Evolutionary conservation across 2,113 vertebrate genomes (phyloP), one percentile per base, ranked within the genome.

Genomic region (Dromaius novaehollandiae): DNA sequence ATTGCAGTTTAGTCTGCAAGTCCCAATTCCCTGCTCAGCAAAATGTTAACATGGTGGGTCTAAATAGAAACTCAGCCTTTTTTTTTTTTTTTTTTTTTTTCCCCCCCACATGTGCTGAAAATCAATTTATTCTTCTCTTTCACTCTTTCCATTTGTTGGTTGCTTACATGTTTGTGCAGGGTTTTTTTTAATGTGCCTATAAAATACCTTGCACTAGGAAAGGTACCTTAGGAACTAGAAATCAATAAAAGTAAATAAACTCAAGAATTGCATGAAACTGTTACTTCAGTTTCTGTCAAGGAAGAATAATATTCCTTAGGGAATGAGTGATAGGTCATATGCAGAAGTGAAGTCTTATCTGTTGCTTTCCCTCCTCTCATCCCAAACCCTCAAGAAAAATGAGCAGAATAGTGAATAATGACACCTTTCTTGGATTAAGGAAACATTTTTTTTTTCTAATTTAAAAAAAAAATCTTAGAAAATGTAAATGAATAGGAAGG

Each of bases 121-220:
- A 91, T 91, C 70, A 82, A 11, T 88, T 91, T 88, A 42, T 90
- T 91, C 51, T n/a, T 68, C 13, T 92, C n/a, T 84, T 56, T 68
- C 9, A 3, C 6, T 75, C 55, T 50, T 56, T 51, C 25, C 28
- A 7, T 88, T 86, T 36, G 28, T n/a, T 69, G 30, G 13, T 61
- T 93, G 7, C 20, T 76, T 82, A 22, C 0, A 0, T 64, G n/a
- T 70, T 75, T 1, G 1, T 79, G 66, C 58, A 60, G 6, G 42
- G 21, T 32, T 48, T 48, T 48, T 76, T 90, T 86, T 53, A 61
- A 19, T 19, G 0, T 28, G 34, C 48, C 22, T 76, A 8, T 21
- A 74, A 50, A 74, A 64, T n/a, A 12, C 48, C 24, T 36, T 71
- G 44, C 20, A 20, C 20, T 50, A 58, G 40, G 48, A 56, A 20